Percentiles rank a stretch among this genome's conserved stretches.
Conservation (phyloP, 2,113 vertebrate genomes). For the Plecturocebus donacophilus region DNA sequence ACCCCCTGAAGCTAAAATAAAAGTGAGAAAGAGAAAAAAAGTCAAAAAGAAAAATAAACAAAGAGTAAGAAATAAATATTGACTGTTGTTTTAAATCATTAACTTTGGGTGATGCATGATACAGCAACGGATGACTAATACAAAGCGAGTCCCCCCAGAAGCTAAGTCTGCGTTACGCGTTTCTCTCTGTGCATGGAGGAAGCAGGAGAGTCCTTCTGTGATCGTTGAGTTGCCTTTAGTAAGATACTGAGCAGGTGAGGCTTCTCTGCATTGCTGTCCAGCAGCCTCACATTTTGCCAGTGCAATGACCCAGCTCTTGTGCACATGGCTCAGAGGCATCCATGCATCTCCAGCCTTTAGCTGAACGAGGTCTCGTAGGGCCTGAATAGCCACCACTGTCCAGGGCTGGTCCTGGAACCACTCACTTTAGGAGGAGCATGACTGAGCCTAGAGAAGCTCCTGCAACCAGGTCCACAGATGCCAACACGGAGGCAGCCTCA, state of each 20-base stretch:
- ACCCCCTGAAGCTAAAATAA: too few relatives aligned
- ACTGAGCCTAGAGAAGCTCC: neutral
- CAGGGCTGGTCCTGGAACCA: neutral
- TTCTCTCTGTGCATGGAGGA: neutral
- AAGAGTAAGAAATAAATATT: neutral
- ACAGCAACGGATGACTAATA: neutral
- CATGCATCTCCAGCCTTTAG: neutral
- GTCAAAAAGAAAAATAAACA: too few relatives aligned
- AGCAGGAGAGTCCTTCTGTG: neutral
- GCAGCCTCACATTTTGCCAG: neutral
- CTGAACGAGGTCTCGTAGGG: neutral
- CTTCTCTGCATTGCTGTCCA: neutral
- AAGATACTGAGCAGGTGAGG: neutral
- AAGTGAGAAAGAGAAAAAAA: too few relatives aligned
- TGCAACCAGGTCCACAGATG: neutral
- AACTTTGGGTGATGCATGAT: neutral
- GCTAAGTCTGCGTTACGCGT: neutral
- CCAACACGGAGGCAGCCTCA: neutral
- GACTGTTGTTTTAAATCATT: neutral
- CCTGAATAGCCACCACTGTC: fast-evolving
- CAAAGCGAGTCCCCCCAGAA: neutral
- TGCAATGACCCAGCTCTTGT: neutral
- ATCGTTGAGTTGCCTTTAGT: neutral
- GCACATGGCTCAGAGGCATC: neutral
- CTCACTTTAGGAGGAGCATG: neutral